Evolutionary conservation across 2,888 invertebrate species (phyloP), one percentile per base, ranked within the genome.

Genomic region (Lasioglossum zephyrum): DNA sequence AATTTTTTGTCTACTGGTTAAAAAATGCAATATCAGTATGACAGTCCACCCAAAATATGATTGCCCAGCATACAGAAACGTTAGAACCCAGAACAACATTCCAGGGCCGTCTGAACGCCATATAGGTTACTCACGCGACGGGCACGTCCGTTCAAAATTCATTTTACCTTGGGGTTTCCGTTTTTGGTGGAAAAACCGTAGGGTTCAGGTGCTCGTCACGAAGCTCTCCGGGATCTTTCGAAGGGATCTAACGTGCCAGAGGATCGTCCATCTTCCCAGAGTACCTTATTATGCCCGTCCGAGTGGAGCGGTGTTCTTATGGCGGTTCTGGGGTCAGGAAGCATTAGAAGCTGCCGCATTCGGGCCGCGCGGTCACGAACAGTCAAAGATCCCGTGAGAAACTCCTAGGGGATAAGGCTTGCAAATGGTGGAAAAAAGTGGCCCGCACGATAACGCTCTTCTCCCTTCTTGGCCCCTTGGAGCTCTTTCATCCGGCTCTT

Each of bases 401-500:
- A 74, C 57, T 53, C 41, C 49, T 44, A 47, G 57, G 9, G 82
- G 78, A 78, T 78, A 77, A 84, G 70, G 70, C 89, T 89, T 81
- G 90, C 88, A 91, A 92, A 92, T 91, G 91, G 90, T 76, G 79
- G 88, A 87, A 89, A 83, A 90, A 88, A 86, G 81, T 79, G 80
- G 77, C 57, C 60, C 41, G 78, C 84, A 70, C 87, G 92, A 92
- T 92, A 92, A 89, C 86, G 88, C 78, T 36, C 16, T 22, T 39
- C 49, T 47, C 63, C 44, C 53, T 16, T n/a, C 63, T 26, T 66
- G 18, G 41, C 16, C 49, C n/a, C 44, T 16, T 31, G 60, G 60
- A 26, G 26, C 26, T 26, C 31, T 63, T 60, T 63, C 63, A 31
- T 26, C 63, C 63, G 31, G 63, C 31, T 60, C 60, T 53, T 53